Percentiles rank a stretch among this genome's conserved stretches.
Evolutionary conservation across 2,888 invertebrate genomes (phyloP).

Genomic region (Pterobdella sp.): DNA sequence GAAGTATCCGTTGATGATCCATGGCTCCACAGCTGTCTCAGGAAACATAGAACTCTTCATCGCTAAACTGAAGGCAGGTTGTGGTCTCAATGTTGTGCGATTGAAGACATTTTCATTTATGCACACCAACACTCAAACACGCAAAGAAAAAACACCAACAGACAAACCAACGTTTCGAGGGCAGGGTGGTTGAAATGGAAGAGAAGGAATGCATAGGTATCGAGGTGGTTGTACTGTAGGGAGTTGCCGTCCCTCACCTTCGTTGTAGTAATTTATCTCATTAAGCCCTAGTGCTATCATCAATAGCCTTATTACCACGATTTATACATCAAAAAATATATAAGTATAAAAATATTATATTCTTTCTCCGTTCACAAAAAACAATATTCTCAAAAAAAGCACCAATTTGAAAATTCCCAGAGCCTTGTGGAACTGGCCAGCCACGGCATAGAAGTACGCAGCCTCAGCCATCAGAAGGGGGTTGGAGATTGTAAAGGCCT

Average conservation of each 20-base stretch:
- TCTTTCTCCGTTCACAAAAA: background rate
- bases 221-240: constrained; percentile 59
- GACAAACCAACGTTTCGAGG: constrained; percentile 15
- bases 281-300: background rate
- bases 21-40: constrained; percentile 62
- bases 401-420: constrained; percentile 54
- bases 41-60: constrained; percentile 53
- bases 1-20: constrained; percentile 69
- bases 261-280: constrained; percentile 17
- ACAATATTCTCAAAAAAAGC: constrained; percentile 30
- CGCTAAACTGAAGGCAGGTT: constrained; percentile 51
- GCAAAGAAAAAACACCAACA: too few relatives aligned
- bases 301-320: background rate
- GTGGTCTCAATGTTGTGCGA: background rate
- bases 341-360: too few relatives aligned
- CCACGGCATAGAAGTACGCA: constrained; percentile 54
- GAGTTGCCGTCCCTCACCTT: constrained; percentile 57
- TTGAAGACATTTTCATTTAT: background rate
- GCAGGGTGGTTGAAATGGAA: constrained; percentile 36
- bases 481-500: constrained; percentile 63
- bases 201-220: constrained; percentile 60
- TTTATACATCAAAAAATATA: background rate
- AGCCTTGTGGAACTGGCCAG: constrained; percentile 65
- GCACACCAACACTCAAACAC: background rate
- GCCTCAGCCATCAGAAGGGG: constrained; percentile 64